These are phyloP conservation scores for Ctenodactylus gundi DNA, from an alignment of 2,113 vertebrate genomes.

Conservation along the genomic window DNA sequence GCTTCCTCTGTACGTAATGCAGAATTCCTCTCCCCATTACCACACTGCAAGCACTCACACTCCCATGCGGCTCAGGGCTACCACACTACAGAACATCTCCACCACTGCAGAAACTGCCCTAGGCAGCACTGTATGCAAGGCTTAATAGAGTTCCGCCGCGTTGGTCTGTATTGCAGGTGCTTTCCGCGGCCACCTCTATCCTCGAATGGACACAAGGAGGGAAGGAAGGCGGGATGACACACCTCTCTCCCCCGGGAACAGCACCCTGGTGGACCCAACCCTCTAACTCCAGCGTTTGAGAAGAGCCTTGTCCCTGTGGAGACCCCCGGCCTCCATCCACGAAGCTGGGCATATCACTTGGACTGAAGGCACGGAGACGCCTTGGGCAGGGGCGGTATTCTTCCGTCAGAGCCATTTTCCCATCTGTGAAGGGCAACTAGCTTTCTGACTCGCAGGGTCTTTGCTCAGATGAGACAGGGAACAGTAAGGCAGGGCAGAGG, in stretches of 20 bases:
- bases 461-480: not conserved
- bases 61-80: not conserved
- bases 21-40: not conserved
- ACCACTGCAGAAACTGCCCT: not conserved
- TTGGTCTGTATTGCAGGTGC: not conserved
- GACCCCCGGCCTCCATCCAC: too few species aligned
- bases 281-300: not conserved
- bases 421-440: not conserved
- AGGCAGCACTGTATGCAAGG: not conserved
- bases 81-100: not conserved
- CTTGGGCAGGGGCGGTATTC: not conserved
- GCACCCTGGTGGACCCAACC: not conserved
- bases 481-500: not conserved
- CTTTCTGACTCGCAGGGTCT: not conserved
- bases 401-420: not conserved
- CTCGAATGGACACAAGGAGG: not conserved
- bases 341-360: too few species aligned
- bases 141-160: not conserved
- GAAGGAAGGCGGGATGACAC: too few species aligned
- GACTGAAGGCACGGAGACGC: not conserved
- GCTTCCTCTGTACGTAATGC: not conserved
- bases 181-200: not conserved
- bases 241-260: not conserved
- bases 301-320: not conserved
- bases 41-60: constrained; percentile 5